Evolutionary conservation across 2,888 invertebrate species (phyloP).

Genomic region (Magallana nippona): DNA sequence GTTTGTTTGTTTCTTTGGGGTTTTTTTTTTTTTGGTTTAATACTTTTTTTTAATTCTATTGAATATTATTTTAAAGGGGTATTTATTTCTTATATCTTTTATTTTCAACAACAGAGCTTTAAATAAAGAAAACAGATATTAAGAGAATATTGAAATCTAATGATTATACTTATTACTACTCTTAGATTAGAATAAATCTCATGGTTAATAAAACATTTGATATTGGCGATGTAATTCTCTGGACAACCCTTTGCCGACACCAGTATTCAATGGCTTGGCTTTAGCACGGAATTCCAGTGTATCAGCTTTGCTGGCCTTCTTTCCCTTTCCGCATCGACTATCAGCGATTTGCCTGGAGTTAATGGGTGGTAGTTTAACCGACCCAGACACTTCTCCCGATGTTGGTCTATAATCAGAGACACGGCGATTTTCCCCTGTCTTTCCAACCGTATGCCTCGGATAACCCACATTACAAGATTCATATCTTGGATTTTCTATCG

Average conservation of each 20-base stretch:
- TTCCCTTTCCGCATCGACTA: background rate
- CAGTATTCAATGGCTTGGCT: conserved; percentile 9
- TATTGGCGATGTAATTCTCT: background rate
- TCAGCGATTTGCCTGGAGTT: background rate
- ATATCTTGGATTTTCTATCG: too few relatives aligned
- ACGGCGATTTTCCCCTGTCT: background rate
- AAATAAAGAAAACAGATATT: too few relatives aligned
- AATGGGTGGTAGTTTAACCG: background rate
- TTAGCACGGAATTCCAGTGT: background rate
- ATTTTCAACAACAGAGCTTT: too few relatives aligned
- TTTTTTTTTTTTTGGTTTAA: too few relatives aligned
- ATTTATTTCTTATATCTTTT: too few relatives aligned
- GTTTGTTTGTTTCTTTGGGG: too few relatives aligned
- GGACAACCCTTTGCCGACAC: background rate
- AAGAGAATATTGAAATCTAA: too few relatives aligned
- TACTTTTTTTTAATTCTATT: too few relatives aligned
- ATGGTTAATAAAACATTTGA: background rate
- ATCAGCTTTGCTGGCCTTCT: background rate
- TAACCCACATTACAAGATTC: too few relatives aligned
- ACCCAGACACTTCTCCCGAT: background rate
- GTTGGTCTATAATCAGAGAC: background rate
- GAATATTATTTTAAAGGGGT: too few relatives aligned
- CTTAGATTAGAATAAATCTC: too few relatives aligned
- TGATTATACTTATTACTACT: too few relatives aligned
- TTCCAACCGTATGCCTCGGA: background rate